Base-by-base conservation (phyloP, 2,113 vertebrate genomes). In the Hemibagrus wyckioides region DNA sequence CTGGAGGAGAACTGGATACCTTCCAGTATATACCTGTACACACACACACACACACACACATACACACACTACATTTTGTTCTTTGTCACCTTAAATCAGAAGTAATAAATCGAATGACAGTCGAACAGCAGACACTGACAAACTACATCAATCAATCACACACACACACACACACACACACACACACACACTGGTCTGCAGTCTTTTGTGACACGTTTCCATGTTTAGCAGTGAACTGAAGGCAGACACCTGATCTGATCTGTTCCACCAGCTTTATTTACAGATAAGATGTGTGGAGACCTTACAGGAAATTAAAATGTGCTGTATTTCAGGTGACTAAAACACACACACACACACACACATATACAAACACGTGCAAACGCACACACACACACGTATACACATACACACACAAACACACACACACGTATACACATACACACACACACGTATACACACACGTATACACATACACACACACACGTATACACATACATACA, bases 71-170 rank as follows among this genome's bases (percentile, higher is more conserved):
- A 39, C 15, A 33, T 33, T 71, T 71, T 71, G 19, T 71, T 39
- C 33, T 39, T 21, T 71, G 19, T 39, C 33, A 39, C 67, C 41
- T 80, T 88, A 85, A 85, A 88, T 88, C 83, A 81, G 65, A 82
- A 48, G 79, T 85, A 88, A 88, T 88, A 56, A 77, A 71, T 85
- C 11, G 54, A 77, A 81, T 88, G 83, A 88, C 83, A 88, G 76
- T 21, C 19, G n/a, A 48, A 83, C 79, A 84, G 56, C 54, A 30
- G 21, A 39, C 87, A 73, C 80, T 82, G 87, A 75, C 87, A 85
- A 88, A 85, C 76, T 54, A 63, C 83, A 88, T 85, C 85, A 85
- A 80, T 85, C 76, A 73, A 69, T 81, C 67, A 71, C 33, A 39
- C 69, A 41, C 69, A 41, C 8, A 39, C 23, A 30, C 10, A 33